Evolutionary conservation across 2,113 vertebrate species (phyloP).

Genomic region (Mohoua ochrocephala): DNA sequence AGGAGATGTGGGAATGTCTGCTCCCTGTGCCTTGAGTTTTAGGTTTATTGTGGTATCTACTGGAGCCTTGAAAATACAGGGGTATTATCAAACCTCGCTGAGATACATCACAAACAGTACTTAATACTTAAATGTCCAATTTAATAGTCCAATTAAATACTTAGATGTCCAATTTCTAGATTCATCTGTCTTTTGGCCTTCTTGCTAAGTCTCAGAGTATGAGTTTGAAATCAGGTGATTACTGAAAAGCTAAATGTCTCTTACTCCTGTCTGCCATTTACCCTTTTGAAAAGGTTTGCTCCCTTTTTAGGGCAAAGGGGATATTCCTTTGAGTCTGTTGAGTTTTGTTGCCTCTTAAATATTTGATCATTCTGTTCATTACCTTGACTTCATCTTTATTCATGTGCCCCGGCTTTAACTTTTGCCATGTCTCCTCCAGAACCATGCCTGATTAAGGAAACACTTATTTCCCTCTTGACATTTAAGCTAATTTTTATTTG

Average conservation of each 20-base stretch:
- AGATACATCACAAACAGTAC: not conserved
- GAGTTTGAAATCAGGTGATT: not conserved
- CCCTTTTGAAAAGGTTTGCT: not conserved
- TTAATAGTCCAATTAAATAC: not conserved
- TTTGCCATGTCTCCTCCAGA: not conserved
- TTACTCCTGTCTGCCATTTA: not conserved
- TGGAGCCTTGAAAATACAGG: not conserved
- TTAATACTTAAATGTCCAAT: not conserved
- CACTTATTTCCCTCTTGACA: not conserved
- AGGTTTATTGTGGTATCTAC: not conserved
- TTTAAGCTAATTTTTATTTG: not conserved
- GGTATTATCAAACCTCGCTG: not conserved
- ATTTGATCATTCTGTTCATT: not conserved
- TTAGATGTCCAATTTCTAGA: not conserved
- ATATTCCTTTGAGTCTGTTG: not conserved
- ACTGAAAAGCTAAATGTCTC: not conserved
- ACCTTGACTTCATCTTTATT: not conserved
- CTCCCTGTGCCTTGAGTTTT: not conserved
- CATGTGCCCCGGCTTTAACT: not conserved
- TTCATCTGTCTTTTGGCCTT: not conserved
- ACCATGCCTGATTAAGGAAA: not conserved
- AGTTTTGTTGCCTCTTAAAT: not conserved
- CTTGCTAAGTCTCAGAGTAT: not conserved
- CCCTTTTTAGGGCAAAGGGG: not conserved
- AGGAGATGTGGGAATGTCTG: not conserved